Base-by-base conservation (phyloP, 1,140 invertebrate species). In the Aphaenogaster rudis region DNA sequence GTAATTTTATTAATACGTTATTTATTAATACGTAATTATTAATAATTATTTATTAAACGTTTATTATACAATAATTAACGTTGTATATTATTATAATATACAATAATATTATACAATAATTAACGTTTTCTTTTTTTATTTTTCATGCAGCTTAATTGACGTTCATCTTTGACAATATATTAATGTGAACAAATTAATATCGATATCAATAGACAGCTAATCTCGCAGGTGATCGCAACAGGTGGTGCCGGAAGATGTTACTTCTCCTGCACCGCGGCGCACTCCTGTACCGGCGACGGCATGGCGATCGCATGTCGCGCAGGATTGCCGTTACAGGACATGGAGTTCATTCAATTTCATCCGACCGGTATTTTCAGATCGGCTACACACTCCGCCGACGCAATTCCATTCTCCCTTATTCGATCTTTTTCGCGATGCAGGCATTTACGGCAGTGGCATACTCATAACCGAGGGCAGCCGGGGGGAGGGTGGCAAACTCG, bases 331-430 rank as follows among this genome's bases (percentile, higher is more conserved):
- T 96, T 97, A 11, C 94, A 96, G 92, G 98, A 98, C 94, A 96
- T 98, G 96, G 98, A 99, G 94, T 98, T 99, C 95, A 96, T 98
- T 36, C 98, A 98, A 94, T 98, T 98, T 93, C 98, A 98, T 95
- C 98, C 98, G 0, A 98, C 98, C 69, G 97, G 97, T 96, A 89
- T 77, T 76, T 59, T 72, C 33, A 76, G 17, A 36, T 21, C 17
- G 2, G 1, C 7, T 28, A 2, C 21, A 82, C 69, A 71, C n/a
- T 1, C 0, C n/a, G 9, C 1, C 13, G 4, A 66, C 1, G 15
- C 28, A 28, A 59, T 21, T 36, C 11, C 15, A 15, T 59, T 28
- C 4, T 39, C 0, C 17, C 13, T 57, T 21, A 57, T 48, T 42
- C 11, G 17, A 66, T 7, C 2, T 33, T 57, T 67, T 39, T 69